Evolutionary conservation across 2,113 vertebrate genomes (phyloP).

Genomic region (Poeciliopsis prolifica): DNA sequence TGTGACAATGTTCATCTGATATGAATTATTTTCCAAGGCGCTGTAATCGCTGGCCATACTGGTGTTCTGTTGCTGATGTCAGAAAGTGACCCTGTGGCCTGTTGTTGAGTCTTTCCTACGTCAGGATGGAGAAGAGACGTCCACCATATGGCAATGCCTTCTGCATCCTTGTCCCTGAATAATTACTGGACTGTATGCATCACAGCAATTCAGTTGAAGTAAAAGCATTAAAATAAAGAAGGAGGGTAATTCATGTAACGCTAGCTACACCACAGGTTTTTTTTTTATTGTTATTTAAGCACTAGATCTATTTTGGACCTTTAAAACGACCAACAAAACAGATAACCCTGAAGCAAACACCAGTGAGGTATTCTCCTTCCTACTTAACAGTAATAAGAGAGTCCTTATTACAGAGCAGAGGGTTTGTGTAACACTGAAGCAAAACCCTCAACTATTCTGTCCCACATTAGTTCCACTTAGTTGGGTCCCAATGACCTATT

Average conservation of each 20-base stretch:
- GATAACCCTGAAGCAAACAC: constrained; percentile 30
- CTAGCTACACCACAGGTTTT: background rate
- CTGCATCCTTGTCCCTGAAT: constrained; percentile 77
- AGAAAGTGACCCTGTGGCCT: constrained; percentile 58
- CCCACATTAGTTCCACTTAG: constrained; percentile 94
- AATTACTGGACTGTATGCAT: constrained; percentile 66
- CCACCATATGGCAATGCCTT: constrained; percentile 82
- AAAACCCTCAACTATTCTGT: constrained; percentile 85
- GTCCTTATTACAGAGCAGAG: constrained; percentile 81
- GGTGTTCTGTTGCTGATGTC: constrained; percentile 41
- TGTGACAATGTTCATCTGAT: background rate
- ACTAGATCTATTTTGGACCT: background rate
- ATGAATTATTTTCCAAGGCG: background rate
- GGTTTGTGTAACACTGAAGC: constrained; percentile 82
- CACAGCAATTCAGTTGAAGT: constrained; percentile 26
- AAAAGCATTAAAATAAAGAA: background rate
- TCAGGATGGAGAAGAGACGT: constrained; percentile 75
- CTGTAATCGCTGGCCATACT: constrained; percentile 47
- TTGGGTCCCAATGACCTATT: constrained; percentile 91
- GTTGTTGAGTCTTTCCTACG: constrained; percentile 56
- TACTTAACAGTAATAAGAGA: constrained; percentile 79
- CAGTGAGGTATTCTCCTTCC: constrained; percentile 48
- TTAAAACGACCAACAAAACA: constrained; percentile 20
- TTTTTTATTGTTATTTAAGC: background rate
- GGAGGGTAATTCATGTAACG: background rate